Base-by-base conservation (phyloP, 2,113 vertebrate species). In the Leptosomus discolor region DNA sequence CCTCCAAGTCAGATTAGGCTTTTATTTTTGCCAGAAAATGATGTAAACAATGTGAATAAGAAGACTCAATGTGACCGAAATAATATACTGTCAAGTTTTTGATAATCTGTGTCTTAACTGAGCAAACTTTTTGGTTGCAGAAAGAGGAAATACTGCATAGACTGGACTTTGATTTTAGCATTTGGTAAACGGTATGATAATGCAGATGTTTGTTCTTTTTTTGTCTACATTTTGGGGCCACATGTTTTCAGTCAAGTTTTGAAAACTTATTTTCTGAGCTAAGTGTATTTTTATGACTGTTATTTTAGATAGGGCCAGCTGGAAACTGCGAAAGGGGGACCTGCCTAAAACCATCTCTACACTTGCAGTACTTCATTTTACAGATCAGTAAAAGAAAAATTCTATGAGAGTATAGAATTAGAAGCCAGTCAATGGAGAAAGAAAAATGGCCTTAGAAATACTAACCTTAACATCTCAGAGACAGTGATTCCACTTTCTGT, bases 161-260 rank as follows among this genome's bases (percentile, higher is more conserved):
- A 29, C 23, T 39, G 68, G 39, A 39, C 51, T 88, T 85, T 74
- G 73, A 93, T 89, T 95, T 93, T 71, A 86, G 61, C 57, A 68
- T 96, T 94, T 91, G 69, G 81, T 96, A 93, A 96, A 95, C 29
- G 68, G 48, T 64, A 73, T n/a, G 32, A 56, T 91, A 90, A 89
- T 92, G 45, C 48, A 95, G 65, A 78, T 75, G 74, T 89, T 95
- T 94, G 57, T 37, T 94, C 57, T 69, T 83, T 94, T 93, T 94
- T 90, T 15, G 19, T 56, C 74, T 91, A 79, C 67, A 58, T 90
- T 95, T 95, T 95, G 90, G 30, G 26, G 37, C 82, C 92, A 96
- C 27, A 74, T 90, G 81, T 95, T 94, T 96, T 71, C 84, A 73
- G 43, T 80, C 24, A 79, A 76, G 45, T 64, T 86, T 95, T 79